phyloP scores from a whole-genome alignment of 2,113 vertebrate genomes.

The Steatornis caripensis region DNA sequence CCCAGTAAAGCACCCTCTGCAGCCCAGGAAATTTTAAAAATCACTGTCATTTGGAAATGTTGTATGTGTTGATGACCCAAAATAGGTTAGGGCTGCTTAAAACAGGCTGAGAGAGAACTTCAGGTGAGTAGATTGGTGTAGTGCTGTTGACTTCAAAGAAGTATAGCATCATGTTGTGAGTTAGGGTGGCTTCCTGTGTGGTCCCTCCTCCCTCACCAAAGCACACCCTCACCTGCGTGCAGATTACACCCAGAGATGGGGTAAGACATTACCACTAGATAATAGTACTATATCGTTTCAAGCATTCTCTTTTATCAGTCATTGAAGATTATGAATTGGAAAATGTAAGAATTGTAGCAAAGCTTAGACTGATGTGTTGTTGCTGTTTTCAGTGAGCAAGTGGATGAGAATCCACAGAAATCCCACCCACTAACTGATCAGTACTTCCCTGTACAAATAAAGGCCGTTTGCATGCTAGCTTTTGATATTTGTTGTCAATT shows the following conservation, averaged over 20 bases:
- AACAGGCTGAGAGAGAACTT: not conserved
- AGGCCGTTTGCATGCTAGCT: too few relatives aligned
- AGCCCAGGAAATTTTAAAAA: not conserved
- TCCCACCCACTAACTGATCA: too few relatives aligned
- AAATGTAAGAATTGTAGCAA: too few relatives aligned
- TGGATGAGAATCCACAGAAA: too few relatives aligned
- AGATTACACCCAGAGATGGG: not conserved
- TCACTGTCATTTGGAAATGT: not conserved
- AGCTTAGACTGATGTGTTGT: too few relatives aligned
- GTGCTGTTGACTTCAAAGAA: not conserved
- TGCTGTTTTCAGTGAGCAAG: too few relatives aligned
- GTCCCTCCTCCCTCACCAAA: not conserved
- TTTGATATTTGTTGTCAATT: too few relatives aligned
- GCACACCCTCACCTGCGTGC: rapidly evolving
- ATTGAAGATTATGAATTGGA: not conserved
- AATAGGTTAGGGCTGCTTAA: not conserved
- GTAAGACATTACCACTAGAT: not conserved
- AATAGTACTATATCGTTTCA: not conserved
- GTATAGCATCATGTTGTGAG: not conserved
- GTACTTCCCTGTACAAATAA: too few relatives aligned
- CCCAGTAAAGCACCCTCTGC: not conserved
- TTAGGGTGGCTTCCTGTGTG: not conserved
- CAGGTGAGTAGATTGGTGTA: not conserved
- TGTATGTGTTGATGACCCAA: not conserved
- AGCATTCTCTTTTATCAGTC: not conserved